A percentile compares a stretch with the other conserved stretches of the same genome.
Conservation (phyloP, 2,113 vertebrate species). For the Dipodomys merriami region DNA sequence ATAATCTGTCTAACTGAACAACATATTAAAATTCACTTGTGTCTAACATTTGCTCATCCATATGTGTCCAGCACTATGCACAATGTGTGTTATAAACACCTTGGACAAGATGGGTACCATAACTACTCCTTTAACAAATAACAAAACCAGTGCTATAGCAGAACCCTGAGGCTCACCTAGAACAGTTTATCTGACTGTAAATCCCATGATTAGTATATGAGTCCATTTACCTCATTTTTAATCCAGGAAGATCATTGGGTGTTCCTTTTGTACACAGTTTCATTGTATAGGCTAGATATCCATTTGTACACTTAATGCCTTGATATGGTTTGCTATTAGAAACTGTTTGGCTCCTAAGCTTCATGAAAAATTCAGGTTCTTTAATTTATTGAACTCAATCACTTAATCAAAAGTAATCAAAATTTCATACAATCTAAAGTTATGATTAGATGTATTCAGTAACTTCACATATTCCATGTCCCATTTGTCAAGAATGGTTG, state of each 20-base stretch:
- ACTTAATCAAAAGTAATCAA: slow-evolving; percentile 7
- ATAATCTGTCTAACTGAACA: not conserved
- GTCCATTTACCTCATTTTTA: not conserved
- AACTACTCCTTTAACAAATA: not conserved
- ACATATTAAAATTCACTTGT: not conserved
- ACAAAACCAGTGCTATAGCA: not conserved
- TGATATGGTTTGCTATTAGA: not conserved
- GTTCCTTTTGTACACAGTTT: not conserved
- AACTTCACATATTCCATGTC: not conserved
- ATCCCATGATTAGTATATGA: not conserved
- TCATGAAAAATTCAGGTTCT: not conserved
- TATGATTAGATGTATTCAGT: not conserved
- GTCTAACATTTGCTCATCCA: not conserved
- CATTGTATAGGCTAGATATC: not conserved
- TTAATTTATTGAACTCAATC: not conserved
- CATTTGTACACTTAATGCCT: not conserved
- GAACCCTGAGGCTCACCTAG: not conserved
- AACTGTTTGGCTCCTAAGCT: not conserved
- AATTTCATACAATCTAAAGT: not conserved
- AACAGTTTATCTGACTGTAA: not conserved
- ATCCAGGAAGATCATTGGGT: not conserved
- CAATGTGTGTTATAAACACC: not conserved
- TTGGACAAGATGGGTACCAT: not conserved
- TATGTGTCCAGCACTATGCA: not conserved
- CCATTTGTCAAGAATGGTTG: not conserved